Percentiles rank a stretch among this genome's conserved stretches.
Evolutionary conservation across 2,888 invertebrate species (phyloP).

Genomic region (Arrhopalites spinosus): DNA sequence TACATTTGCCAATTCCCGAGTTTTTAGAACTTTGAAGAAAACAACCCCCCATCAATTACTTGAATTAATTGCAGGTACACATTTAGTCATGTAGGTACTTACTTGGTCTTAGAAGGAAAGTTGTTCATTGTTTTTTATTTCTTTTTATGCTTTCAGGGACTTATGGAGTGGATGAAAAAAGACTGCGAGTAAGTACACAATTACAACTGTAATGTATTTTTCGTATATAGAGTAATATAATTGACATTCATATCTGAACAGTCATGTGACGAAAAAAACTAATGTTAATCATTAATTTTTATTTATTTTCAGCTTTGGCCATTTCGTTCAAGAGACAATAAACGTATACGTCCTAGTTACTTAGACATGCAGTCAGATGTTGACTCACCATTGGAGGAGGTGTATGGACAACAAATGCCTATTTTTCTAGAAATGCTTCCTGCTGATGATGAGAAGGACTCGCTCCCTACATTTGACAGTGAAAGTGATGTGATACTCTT

Average conservation of each 20-base stretch:
- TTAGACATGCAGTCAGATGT: constrained; percentile 82
- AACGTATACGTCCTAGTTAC: constrained; percentile 84
- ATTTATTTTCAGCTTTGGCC: too few relatives aligned
- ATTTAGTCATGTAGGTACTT: too few relatives aligned
- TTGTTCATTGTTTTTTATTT: too few relatives aligned
- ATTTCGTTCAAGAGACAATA: constrained; percentile 81
- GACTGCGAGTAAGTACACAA: too few relatives aligned
- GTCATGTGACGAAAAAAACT: too few relatives aligned
- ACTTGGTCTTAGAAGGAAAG: too few relatives aligned
- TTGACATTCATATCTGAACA: too few relatives aligned
- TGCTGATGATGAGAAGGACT: constrained; percentile 76
- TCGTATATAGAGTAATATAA: too few relatives aligned
- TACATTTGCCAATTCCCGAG: constrained; percentile 67
- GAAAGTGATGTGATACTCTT: constrained; percentile 91
- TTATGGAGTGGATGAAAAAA: constrained; percentile 62
- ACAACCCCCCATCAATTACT: constrained; percentile 83
- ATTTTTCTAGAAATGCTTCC: constrained; percentile 87
- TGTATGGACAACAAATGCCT: constrained; percentile 54
- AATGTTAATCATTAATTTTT: too few relatives aligned
- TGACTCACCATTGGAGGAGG: constrained; percentile 72
- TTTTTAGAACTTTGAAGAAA: constrained; percentile 77
- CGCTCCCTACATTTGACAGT: constrained; percentile 85
- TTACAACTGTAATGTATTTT: too few relatives aligned
- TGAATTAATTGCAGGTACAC: constrained; percentile 79
- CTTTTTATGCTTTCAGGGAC: too few relatives aligned